Percentiles rank a stretch among this genome's conserved stretches.
These are phyloP conservation scores for Geophilus truncorum DNA, from an alignment of 2,888 invertebrate species.

Conservation along the genomic window DNA sequence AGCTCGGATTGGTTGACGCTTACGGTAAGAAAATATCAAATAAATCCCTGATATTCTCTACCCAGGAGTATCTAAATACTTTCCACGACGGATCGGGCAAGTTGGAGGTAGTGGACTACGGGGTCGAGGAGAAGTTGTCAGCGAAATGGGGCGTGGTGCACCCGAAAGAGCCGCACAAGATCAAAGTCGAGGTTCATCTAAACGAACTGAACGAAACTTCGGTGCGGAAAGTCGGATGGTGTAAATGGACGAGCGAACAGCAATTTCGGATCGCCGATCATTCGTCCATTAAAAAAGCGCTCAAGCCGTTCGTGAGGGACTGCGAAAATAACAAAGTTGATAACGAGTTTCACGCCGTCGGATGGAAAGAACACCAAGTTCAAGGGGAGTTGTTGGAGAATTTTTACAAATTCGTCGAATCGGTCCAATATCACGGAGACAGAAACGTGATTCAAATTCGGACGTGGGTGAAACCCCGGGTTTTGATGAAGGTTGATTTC, in stretches of 20 bases:
- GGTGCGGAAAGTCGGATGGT: background rate
- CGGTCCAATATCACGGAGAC: background rate
- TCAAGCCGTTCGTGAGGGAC: background rate
- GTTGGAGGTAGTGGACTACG: background rate
- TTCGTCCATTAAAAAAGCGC: background rate
- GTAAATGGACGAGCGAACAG: background rate
- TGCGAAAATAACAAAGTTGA: background rate
- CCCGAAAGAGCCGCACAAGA: background rate
- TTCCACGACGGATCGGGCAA: background rate
- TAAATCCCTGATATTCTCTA: background rate
- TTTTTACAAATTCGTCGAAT: background rate
- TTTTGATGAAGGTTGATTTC: background rate
- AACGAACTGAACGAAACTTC: background rate
- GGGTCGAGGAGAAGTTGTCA: background rate
- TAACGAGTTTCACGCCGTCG: background rate
- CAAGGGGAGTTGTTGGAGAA: background rate
- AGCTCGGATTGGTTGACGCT: background rate
- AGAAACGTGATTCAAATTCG: background rate
- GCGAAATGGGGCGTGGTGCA: background rate
- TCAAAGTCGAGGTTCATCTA: background rate
- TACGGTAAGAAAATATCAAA: background rate
- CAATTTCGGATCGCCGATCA: background rate
- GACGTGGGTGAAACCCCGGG: background rate
- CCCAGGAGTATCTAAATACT: too few species aligned
- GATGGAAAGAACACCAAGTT: background rate